These are phyloP conservation scores for Erythrocercus mccallii DNA, from an alignment of 2,113 vertebrate species.

Conservation along the genomic window DNA sequence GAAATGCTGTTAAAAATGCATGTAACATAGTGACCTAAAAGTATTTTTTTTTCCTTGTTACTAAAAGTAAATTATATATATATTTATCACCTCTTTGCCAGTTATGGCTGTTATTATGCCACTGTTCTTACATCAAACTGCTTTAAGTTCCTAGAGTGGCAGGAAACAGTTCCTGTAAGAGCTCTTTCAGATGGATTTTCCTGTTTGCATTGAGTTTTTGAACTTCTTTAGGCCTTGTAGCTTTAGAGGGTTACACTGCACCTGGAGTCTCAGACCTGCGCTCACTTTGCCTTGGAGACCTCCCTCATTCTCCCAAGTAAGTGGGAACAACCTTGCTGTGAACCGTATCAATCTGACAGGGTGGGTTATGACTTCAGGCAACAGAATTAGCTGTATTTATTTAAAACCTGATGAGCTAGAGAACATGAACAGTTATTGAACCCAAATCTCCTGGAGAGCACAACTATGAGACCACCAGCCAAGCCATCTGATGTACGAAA, in stretches of 20 bases:
- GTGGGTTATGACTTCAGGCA: slow-evolving; percentile 2
- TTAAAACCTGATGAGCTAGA: background rate
- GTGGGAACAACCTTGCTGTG: background rate
- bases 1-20: background rate
- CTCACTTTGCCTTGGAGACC: background rate
- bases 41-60: background rate
- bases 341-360: background rate
- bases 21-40: background rate
- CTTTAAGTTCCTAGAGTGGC: background rate
- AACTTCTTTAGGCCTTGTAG: background rate
- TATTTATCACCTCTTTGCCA: background rate
- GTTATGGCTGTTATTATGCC: background rate
- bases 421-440: background rate
- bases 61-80: background rate
- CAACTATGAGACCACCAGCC: slow-evolving; percentile 11
- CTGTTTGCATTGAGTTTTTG: background rate
- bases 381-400: slow-evolving; percentile 44
- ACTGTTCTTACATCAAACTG: background rate
- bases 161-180: background rate
- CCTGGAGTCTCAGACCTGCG: background rate
- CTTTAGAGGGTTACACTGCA: background rate
- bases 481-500: background rate
- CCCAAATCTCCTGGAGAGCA: background rate
- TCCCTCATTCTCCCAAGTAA: background rate
- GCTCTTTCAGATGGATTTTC: background rate